These are phyloP conservation scores for Amphipyra tragopoginis DNA, from an alignment of 2,888 invertebrate species.

Conservation along the genomic window DNA sequence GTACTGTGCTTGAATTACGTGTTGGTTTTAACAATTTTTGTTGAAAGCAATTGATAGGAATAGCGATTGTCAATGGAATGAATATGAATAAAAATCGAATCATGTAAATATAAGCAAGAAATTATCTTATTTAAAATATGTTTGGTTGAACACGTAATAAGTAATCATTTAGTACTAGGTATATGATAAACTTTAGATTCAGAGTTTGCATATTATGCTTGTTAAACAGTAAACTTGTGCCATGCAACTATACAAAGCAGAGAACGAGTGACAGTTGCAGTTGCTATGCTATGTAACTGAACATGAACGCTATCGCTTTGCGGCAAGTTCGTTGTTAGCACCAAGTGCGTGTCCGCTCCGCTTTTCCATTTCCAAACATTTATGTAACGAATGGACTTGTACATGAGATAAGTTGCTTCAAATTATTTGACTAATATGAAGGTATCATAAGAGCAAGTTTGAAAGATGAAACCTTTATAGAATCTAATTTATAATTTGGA, in stretches of 20 bases:
- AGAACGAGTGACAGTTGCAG: conserved; percentile 44
- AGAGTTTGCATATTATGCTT: conserved; percentile 40
- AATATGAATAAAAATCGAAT: neutral
- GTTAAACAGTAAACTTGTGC: conserved; percentile 49
- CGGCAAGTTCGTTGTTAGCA: conserved; percentile 60
- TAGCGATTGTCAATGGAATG: conserved; percentile 10
- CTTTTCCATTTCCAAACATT: conserved; percentile 73
- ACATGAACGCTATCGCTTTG: conserved; percentile 56
- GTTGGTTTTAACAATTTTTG: conserved; percentile 12
- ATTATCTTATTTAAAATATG: neutral
- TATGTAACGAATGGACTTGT: conserved; percentile 61
- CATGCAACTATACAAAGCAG: conserved; percentile 54
- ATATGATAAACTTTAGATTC: conserved; percentile 31
- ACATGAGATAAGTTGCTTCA: conserved; percentile 36
- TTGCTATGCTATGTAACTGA: conserved; percentile 56
- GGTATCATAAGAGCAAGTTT: conserved; percentile 1
- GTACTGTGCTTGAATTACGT: conserved; percentile 42
- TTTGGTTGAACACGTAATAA: neutral
- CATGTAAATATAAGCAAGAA: too few relatives aligned
- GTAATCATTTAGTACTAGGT: conserved; percentile 19
- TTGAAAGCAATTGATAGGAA: conserved; percentile 38
- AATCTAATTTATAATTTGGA: neutral
- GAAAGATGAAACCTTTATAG: neutral
- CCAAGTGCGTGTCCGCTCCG: conserved; percentile 81
- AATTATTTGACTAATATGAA: conserved; percentile 15